Evolutionary conservation across 2,888 invertebrate genomes (phyloP), one percentile per base, ranked within the genome.

Genomic region (Eurytoma adleriae): DNA sequence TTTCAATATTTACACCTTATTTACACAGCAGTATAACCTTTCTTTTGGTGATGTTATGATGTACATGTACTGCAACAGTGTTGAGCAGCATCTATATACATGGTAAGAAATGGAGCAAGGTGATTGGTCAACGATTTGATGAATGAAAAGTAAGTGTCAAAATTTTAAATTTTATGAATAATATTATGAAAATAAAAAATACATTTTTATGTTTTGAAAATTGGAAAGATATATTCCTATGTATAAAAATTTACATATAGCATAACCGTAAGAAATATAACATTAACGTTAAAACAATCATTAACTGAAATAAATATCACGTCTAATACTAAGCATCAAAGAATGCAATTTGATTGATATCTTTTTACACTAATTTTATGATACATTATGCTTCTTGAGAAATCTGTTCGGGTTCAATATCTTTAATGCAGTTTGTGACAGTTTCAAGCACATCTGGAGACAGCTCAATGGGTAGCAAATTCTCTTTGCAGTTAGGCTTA

Each of bases 371-470:
- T 48, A 30, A 54, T 18, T 52, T 69, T 68, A 77, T 64, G 56
- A 50, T 68, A 67, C 20, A 75, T 67, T 74, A 61, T 12, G 66
- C 20, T 40, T 74, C 52, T 66, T 74, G 50, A 64, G 50, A 27
- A 56, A 71, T 50, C 70, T 40, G 74, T 62, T 78, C 62, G 10
- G 78, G 71, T 14, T 78, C 56, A 24, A 72, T 72, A 57, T 75
- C 48, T 54, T 78, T 69, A 16, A 81, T 81, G 76, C 84, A 84
- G 18, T 85, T 86, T 3, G 88, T 88, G 3, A 89, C 87, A 14
- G 89, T 87, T 61, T 88, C 86, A n/a, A 92, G 83, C n/a, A 90
- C 82, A 74, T 91, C 89, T 0, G 89, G 87, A 0, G 89, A 86
- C 14, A 91, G 83, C 82, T 90, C 85, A 16, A 91, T 81, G 0